Base-by-base conservation (phyloP, 2,888 invertebrate species). In the Blastobasis lacticolella region DNA sequence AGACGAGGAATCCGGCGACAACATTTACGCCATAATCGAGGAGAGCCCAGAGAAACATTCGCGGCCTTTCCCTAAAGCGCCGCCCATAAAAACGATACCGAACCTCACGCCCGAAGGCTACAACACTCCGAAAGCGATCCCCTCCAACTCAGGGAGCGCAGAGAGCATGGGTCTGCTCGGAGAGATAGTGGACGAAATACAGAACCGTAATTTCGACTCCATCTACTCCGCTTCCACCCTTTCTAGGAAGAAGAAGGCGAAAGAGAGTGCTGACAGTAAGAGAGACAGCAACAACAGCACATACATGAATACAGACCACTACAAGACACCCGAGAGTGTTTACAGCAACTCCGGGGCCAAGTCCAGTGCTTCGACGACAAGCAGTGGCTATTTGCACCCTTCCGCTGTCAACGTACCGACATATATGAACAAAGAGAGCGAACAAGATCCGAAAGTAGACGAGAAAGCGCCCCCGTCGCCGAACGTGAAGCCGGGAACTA, bases 171-270 rank as follows among this genome's bases (percentile, higher is more conserved):
- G 95, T 0, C 78, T 96, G 23, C 78, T 96, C 0, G 94, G 95
- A 6, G 96, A 96, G 80, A 96, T 96, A 54, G 96, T 96, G 0
- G 92, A 92, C 45, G 96, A 96, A 78, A 96, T 96, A 66, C 95
- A 96, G 64, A 94, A 93, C 64, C 88, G 95, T 40, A 96, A 96
- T 72, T 93, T 94, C 42, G 95, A 96, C 63, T 95, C 95, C 0
- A 95, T 96, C 61, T 96, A 96, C 72, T 95, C 95, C 0, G 93
- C 94, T 0, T 92, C 94, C 1, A 94, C 93, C 0, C 75, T 94
- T 2, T 89, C 91, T 0, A 85, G 91, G 52, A 92, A 92, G 64
- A 91, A 91, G 57, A 81, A 77, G 55, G 69, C 64, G 48, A 70
- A 71, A 46, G 71, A 69, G 44, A 69, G 63, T 3, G 65, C 66